Conservation (phyloP, 2,888 invertebrate species). For the Drosophila dives region DNA sequence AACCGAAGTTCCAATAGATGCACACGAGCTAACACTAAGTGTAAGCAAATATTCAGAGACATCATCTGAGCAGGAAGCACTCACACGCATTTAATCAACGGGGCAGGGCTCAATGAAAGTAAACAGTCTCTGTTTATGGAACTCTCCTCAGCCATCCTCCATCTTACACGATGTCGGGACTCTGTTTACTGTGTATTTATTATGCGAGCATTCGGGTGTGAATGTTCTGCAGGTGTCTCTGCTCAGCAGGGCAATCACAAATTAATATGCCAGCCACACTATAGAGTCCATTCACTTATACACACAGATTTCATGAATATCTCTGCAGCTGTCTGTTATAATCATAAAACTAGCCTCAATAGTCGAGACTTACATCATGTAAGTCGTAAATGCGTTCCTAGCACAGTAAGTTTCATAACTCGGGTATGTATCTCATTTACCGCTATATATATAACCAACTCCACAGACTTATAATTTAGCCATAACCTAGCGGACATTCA, state of each 20-base stretch:
- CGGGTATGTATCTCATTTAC: neutral
- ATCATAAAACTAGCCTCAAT: slow-evolving; percentile 38
- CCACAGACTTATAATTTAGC: neutral
- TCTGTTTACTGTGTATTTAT: slow-evolving; percentile 27
- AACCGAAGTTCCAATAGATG: slow-evolving; percentile 32
- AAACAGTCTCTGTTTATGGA: slow-evolving; percentile 15
- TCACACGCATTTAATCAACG: slow-evolving; percentile 47
- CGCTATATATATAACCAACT: neutral
- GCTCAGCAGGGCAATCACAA: slow-evolving; percentile 39
- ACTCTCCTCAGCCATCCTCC: slow-evolving; percentile 7
- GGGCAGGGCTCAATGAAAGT: slow-evolving; percentile 16
- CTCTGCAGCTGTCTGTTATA: slow-evolving; percentile 28
- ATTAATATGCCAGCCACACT: slow-evolving; percentile 55
- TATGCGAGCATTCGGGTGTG: slow-evolving; percentile 42
- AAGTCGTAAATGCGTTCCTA: neutral
- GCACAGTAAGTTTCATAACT: slow-evolving; percentile 20
- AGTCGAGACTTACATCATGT: slow-evolving; percentile 4
- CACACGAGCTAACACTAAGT: slow-evolving; percentile 22
- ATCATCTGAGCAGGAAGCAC: slow-evolving; percentile 15
- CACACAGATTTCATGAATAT: slow-evolving; percentile 29
- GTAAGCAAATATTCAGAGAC: slow-evolving; percentile 45
- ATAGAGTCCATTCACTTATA: slow-evolving; percentile 28
- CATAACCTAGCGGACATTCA: no score
- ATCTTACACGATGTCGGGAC: slow-evolving; percentile 25
- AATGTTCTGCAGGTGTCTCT: slow-evolving; percentile 50